Evolutionary conservation across 1,140 invertebrate genomes (phyloP), one percentile per base, ranked within the genome.

Genomic region (Epicauta chinensis): DNA sequence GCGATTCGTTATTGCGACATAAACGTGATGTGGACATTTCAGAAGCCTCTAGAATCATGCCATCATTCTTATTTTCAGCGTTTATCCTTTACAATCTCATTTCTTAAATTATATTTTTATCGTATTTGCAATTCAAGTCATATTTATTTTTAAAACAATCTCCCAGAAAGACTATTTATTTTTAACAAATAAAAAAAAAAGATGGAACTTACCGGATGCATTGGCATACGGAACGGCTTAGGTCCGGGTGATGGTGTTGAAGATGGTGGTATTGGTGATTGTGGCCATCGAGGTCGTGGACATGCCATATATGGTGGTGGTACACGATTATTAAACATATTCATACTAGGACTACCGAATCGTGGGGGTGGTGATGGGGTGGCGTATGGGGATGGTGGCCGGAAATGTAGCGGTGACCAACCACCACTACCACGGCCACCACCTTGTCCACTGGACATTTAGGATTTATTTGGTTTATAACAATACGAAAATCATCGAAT

Each of bases 221-320:
- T 60, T 9, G 64, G 65, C 41, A 70, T 52, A 32, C 68, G 60
- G 51, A 71, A 73, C 0, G 71, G 72, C 41, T 64, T 63, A 14
- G 71, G 72, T 43, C 68, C 63, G 2, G 71, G 71, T 60, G 75
- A 68, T 5, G 73, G 61, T 30, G 68, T 55, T 39, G 67, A 68
- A 29, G 64, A 64, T 1, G 73, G 72, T 9, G 73, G 70, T 43
- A 73, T 57, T 0, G 66, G 62, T n/a, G 77, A 77, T 78, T 46
- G 49, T 9, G 78, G 78, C 82, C 82, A 84, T 42, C 80, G 71
- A 5, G 82, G 81, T 59, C 81, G 70, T 2, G 82, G 82, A 58
- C 81, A 81, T 2, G 73, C 65, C 66, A 76, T 71, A 35, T 68
- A 52, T 71, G 72, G 63, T 7, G 23, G 23, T 29, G 56, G 60